Evolutionary conservation across 2,888 invertebrate species (phyloP).

Genomic region (Gonocerus acuteangulatus): DNA sequence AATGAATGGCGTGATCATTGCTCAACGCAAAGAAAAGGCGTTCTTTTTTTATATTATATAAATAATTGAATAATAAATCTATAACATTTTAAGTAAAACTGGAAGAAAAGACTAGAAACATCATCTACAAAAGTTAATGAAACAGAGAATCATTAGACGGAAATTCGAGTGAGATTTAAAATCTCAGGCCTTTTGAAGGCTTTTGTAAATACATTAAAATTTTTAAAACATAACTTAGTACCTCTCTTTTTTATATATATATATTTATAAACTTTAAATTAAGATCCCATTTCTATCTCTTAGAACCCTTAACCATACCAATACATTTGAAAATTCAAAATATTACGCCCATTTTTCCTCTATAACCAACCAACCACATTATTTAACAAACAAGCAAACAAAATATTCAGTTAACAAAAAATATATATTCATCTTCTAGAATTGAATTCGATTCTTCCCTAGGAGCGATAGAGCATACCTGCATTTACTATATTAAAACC

Average conservation of each 20-base stretch:
- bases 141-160: conserved; percentile 27
- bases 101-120: conserved; percentile 24
- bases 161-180: conserved; percentile 29
- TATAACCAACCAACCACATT: conserved; percentile 10
- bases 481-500: conserved; percentile 22
- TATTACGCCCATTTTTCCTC: conserved; percentile 25
- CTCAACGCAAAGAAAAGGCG: conserved; percentile 14
- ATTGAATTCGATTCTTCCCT: conserved; percentile 18
- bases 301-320: conserved; percentile 30
- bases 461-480: conserved; percentile 12
- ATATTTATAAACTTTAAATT: conserved; percentile 1
- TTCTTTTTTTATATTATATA: conserved; percentile 3
- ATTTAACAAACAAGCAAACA: conserved; percentile 21
- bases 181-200: conserved; percentile 27
- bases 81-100: conserved; percentile 22
- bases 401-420: conserved; percentile 15
- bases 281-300: conserved; percentile 6
- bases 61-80: conserved; percentile 9
- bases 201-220: conserved; percentile 12
- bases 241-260: conserved; percentile 6
- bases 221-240: conserved; percentile 19
- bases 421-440: conserved; percentile 10
- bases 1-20: conserved; percentile 18
- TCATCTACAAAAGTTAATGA: conserved; percentile 21
- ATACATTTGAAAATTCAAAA: conserved; percentile 26